Evolutionary conservation across 2,888 invertebrate genomes (phyloP).

Genomic region (Himalopsyche anomala): DNA sequence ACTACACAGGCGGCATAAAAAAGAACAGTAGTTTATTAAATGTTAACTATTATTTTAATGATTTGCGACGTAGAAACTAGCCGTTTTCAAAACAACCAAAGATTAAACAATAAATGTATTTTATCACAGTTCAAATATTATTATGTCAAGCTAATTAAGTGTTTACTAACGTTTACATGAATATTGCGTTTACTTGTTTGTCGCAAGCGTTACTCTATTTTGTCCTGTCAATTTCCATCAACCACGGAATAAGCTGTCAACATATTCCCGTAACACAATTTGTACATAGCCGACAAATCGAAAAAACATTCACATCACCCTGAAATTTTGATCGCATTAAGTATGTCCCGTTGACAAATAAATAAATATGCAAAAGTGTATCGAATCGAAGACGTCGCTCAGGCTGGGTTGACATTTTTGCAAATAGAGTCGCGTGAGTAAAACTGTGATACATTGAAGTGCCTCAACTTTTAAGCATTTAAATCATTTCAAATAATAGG

Average conservation of each 20-base stretch:
- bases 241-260: neutral
- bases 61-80: too few species aligned
- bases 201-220: neutral
- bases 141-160: too few species aligned
- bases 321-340: constrained; percentile 24
- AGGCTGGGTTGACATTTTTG: constrained; percentile 57
- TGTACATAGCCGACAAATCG: neutral
- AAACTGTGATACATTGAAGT: constrained; percentile 6
- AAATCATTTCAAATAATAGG: too few species aligned
- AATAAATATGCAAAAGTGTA: constrained; percentile 52
- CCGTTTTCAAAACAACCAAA: too few species aligned
- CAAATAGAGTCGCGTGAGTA: constrained; percentile 52
- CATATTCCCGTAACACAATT: constrained; percentile 8
- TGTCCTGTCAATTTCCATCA: constrained; percentile 4
- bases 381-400: constrained; percentile 52
- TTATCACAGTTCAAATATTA: too few species aligned
- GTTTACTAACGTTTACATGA: too few species aligned
- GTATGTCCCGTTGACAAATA: constrained; percentile 27
- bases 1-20: too few species aligned
- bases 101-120: too few species aligned
- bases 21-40: too few species aligned
- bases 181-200: neutral
- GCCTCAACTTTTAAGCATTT: neutral
- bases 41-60: too few species aligned
- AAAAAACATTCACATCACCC: constrained; percentile 34